Percentiles rank a stretch among this genome's conserved stretches.
Conservation (phyloP, 2,797 vertebrate genomes). For the Gallinago stenura region DNA sequence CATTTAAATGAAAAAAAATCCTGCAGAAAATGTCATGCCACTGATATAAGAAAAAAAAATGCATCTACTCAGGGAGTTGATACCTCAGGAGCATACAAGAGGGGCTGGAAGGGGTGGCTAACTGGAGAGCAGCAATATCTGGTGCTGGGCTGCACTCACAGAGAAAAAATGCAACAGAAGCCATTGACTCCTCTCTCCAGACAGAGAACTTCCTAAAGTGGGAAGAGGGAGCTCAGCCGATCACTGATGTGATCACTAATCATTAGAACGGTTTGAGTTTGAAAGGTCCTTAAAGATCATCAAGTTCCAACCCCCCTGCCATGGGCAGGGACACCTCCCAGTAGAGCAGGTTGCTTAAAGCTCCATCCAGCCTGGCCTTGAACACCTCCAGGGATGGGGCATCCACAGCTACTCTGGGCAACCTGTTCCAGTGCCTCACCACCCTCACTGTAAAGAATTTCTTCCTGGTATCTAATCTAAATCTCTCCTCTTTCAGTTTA, state of each 20-base stretch:
- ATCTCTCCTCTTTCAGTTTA: no score
- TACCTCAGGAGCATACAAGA: not conserved
- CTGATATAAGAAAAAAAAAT: not conserved
- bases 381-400: no score
- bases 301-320: no score
- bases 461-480: no score
- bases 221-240: not conserved
- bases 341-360: no score
- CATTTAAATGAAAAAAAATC: not conserved
- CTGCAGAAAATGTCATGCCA: not conserved
- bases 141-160: not conserved
- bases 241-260: rapidly evolving
- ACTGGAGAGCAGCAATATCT: not conserved
- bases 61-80: not conserved
- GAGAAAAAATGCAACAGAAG: not conserved
- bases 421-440: no score
- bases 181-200: not conserved
- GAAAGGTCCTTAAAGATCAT: no score
- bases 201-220: not conserved
- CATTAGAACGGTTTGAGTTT: no score
- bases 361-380: no score
- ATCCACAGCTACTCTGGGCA: no score
- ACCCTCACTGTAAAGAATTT: no score
- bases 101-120: not conserved
- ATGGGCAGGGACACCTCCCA: no score